A percentile compares a stretch with the other conserved stretches of the same genome.
Conservation (phyloP, 2,113 vertebrate species). For the Pipa parva region DNA sequence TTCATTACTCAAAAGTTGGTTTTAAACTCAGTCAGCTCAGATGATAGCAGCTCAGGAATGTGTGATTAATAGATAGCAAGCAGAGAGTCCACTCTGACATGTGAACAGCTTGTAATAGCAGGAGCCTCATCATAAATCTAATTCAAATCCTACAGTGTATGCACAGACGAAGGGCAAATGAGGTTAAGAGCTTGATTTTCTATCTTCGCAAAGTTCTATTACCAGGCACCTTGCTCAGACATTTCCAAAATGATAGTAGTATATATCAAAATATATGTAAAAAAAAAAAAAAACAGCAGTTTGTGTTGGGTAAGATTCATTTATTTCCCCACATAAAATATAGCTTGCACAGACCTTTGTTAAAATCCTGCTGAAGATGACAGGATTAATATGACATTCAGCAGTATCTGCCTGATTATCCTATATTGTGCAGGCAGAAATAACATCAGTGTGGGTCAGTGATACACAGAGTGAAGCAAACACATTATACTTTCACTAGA, state of each 20-base stretch:
- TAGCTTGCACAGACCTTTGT: neutral
- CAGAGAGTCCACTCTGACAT: conserved; percentile 13
- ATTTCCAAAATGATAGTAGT: neutral
- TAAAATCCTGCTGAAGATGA: neutral
- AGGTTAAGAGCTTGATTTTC: conserved; percentile 38
- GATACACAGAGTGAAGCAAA: no score
- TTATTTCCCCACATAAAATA: neutral
- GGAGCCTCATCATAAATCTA: conserved; percentile 28
- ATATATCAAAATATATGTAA: neutral
- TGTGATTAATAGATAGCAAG: conserved; percentile 37
- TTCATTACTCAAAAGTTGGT: neutral
- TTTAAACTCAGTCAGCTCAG: conserved; percentile 1
- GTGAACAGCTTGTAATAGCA: conserved; percentile 32
- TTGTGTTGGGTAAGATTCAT: neutral
- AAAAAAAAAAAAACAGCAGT: neutral
- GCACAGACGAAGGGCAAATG: conserved; percentile 35
- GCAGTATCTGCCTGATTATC: neutral
- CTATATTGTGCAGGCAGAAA: neutral
- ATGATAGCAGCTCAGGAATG: conserved; percentile 1
- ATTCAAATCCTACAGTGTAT: conserved; percentile 12
- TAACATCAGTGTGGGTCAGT: neutral
- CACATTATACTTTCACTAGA: no score
- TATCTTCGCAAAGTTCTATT: conserved; percentile 31
- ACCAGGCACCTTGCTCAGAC: conserved; percentile 2
- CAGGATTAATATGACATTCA: neutral